Evolutionary conservation across 2,113 vertebrate species (phyloP).

Genomic region (Sprattus sprattus): DNA sequence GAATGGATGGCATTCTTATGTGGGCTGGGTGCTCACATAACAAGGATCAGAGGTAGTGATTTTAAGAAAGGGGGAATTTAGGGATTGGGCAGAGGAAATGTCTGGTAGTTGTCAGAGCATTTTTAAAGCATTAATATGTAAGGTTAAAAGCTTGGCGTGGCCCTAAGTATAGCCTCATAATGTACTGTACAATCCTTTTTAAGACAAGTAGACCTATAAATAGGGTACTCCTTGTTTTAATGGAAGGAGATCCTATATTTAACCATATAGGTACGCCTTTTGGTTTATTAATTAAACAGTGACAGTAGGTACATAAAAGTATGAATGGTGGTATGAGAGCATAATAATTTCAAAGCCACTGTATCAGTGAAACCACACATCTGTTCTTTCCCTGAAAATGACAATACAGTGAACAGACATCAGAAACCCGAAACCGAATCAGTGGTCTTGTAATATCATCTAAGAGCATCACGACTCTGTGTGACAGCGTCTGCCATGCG

Average conservation of each 20-base stretch:
- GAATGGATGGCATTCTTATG: conserved; percentile 17
- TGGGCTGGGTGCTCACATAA: conserved; percentile 1
- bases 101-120: not conserved
- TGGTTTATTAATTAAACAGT: not conserved
- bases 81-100: not conserved
- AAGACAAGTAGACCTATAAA: not conserved
- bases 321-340: not conserved
- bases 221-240: not conserved
- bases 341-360: not conserved
- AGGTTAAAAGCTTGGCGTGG: not conserved
- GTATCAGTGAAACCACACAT: not conserved
- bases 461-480: not conserved
- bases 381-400: not conserved
- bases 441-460: not conserved
- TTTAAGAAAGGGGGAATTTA: not conserved
- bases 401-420: not conserved
- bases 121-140: not conserved
- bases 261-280: not conserved
- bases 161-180: not conserved
- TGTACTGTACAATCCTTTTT: not conserved
- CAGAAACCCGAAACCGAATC: not conserved
- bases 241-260: not conserved
- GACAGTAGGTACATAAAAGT: not conserved
- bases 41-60: conserved; percentile 11
- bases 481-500: not conserved